These are phyloP conservation scores for Drosophila asahinai DNA, from an alignment of 1,140 invertebrate genomes.

Conservation along the genomic window DNA sequence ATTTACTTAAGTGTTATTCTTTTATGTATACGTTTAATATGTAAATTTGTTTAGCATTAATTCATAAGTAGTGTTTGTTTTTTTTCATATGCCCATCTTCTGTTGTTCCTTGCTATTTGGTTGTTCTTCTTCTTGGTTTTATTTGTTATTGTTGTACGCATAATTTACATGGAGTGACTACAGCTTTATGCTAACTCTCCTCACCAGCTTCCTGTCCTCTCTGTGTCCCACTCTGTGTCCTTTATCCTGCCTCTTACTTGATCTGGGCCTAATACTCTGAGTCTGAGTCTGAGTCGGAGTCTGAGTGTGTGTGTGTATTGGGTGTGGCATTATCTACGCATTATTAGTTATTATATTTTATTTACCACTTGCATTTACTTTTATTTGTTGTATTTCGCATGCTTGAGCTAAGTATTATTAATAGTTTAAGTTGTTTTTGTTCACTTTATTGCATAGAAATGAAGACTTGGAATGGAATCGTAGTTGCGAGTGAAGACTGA, in stretches of 20 bases:
- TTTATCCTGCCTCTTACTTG: constrained; percentile 52
- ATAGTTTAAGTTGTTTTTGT: neutral
- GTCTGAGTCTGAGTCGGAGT: constrained; percentile 24
- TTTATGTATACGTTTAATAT: constrained; percentile 61
- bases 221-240: constrained; percentile 8
- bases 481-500: constrained; percentile 39
- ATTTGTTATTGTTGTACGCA: constrained; percentile 72
- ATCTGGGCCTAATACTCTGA: constrained; percentile 64
- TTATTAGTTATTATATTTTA: constrained; percentile 32
- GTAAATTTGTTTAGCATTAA: constrained; percentile 69
- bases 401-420: constrained; percentile 46
- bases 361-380: constrained; percentile 28
- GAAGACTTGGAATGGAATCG: constrained; percentile 39
- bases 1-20: constrained; percentile 47
- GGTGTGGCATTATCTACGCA: constrained; percentile 51
- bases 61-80: constrained; percentile 66
- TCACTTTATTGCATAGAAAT: constrained; percentile 25
- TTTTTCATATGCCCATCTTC: constrained; percentile 56
- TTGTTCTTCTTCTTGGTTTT: constrained; percentile 24
- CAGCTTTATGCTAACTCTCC: constrained; percentile 36
- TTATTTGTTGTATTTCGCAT: constrained; percentile 48
- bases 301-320: constrained; percentile 26
- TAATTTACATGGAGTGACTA: constrained; percentile 75
- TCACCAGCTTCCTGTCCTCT: neutral
- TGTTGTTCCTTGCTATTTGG: constrained; percentile 22